Conservation (phyloP, 2,888 invertebrate species). For the Netelia fuscicornis region DNA sequence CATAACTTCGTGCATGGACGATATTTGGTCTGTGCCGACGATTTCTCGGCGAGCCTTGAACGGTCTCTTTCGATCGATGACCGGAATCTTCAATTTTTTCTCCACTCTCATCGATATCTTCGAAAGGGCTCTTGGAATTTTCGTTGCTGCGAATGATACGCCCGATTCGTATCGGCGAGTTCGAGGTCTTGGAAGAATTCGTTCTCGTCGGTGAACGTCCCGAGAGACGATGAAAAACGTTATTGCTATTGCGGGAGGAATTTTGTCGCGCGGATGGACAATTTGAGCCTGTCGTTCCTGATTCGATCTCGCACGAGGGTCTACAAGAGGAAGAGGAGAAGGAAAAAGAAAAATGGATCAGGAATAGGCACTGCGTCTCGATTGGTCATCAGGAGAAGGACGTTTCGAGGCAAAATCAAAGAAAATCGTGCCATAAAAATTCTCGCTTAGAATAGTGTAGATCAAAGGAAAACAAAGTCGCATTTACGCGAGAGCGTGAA, state of each 20-base stretch:
- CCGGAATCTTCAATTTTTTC: background rate
- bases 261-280: slow-evolving; percentile 60
- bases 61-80: slow-evolving; percentile 40
- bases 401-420: slow-evolving; percentile 39
- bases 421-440: slow-evolving; percentile 26
- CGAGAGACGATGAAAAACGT: slow-evolving; percentile 16
- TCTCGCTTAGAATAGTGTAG: background rate
- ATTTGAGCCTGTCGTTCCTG: slow-evolving; percentile 62
- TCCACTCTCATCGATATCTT: background rate
- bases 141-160: slow-evolving; percentile 36
- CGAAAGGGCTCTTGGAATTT: background rate
- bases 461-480: background rate
- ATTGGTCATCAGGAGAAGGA: slow-evolving; percentile 77
- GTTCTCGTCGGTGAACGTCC: slow-evolving; percentile 24
- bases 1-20: slow-evolving; percentile 71
- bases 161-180: background rate
- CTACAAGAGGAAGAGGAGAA: slow-evolving; percentile 73
- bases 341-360: slow-evolving; percentile 75
- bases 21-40: slow-evolving; percentile 50
- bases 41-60: slow-evolving; percentile 59
- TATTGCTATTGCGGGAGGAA: slow-evolving; percentile 40
- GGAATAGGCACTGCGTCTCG: slow-evolving; percentile 66
- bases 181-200: slow-evolving; percentile 8
- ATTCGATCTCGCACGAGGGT: slow-evolving; percentile 71
- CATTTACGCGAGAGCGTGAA: slow-evolving; percentile 6